Percentiles rank a stretch among this genome's conserved stretches.
These are phyloP conservation scores for Heliconius hermathena DNA, from an alignment of 1,140 invertebrate species.

Conservation along the genomic window DNA sequence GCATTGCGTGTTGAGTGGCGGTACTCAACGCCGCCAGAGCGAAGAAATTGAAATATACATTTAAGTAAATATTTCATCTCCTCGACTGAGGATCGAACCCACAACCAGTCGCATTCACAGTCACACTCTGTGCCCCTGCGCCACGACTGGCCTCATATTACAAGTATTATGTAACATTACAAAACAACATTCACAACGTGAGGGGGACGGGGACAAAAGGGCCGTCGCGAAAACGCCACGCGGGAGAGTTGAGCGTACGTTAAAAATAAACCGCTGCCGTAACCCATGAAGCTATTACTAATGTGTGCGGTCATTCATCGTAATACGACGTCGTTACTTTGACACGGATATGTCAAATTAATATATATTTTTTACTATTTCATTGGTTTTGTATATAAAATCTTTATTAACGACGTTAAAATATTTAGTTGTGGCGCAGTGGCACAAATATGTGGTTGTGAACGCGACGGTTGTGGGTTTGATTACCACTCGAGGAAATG, in stretches of 20 bases:
- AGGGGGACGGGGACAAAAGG: slow-evolving; percentile 7
- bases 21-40: too few species aligned
- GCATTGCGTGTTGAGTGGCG: too few species aligned
- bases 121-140: too few species aligned
- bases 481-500: too few species aligned
- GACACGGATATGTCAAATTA: slow-evolving; percentile 11
- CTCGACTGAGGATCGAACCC: too few species aligned
- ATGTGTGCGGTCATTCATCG: slow-evolving; percentile 45
- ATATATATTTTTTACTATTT: not conserved
- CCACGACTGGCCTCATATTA: not conserved
- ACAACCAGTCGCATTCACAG: too few species aligned
- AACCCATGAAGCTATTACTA: slow-evolving; percentile 33
- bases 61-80: too few species aligned
- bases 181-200: not conserved
- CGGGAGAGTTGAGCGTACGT: slow-evolving; percentile 45
- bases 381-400: not conserved
- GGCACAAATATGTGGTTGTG: too few species aligned
- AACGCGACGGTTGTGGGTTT: too few species aligned
- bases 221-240: slow-evolving; percentile 40
- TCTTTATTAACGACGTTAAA: not conserved
- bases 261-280: slow-evolving; percentile 46
- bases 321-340: slow-evolving; percentile 10
- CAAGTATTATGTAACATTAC: not conserved
- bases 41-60: too few species aligned
- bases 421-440: too few species aligned